Percentiles rank a stretch among this genome's conserved stretches.
Evolutionary conservation across 2,113 vertebrate species (phyloP).

Genomic region (Bubo scandiacus): DNA sequence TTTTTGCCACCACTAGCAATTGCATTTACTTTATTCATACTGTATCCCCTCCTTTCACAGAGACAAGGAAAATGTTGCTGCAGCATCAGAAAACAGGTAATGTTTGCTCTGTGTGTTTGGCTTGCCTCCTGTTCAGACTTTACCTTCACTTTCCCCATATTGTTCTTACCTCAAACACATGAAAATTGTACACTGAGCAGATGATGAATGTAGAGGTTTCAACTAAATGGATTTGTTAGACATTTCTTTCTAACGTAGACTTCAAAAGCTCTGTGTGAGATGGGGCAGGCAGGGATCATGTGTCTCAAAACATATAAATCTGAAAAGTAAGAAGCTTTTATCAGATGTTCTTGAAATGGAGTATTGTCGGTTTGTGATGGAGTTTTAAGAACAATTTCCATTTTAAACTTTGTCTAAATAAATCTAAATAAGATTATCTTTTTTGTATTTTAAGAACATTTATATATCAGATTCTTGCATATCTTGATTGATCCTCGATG

Average conservation of each 20-base stretch:
- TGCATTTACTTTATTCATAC: constrained; percentile 43
- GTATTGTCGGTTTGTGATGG: background rate
- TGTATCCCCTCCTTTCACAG: constrained; percentile 74
- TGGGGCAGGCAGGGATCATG: background rate
- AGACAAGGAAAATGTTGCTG: constrained; percentile 68
- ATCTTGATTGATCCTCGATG: background rate
- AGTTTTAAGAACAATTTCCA: background rate
- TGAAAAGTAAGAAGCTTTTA: background rate
- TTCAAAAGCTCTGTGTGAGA: background rate
- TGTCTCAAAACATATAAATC: background rate
- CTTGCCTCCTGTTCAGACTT: background rate
- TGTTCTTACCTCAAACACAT: background rate
- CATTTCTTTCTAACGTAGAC: background rate
- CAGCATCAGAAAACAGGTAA: constrained; percentile 72
- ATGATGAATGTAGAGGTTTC: background rate
- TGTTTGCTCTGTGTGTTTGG: background rate
- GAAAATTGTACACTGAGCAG: background rate
- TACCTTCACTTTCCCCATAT: background rate
- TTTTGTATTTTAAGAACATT: background rate
- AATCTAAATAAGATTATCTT: background rate
- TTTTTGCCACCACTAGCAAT: background rate
- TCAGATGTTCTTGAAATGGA: background rate
- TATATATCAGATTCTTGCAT: background rate
- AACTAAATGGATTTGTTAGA: background rate
- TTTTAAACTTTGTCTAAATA: background rate